Base-by-base conservation (phyloP, 2,888 invertebrate genomes). In the Epicampocera succincta region DNA sequence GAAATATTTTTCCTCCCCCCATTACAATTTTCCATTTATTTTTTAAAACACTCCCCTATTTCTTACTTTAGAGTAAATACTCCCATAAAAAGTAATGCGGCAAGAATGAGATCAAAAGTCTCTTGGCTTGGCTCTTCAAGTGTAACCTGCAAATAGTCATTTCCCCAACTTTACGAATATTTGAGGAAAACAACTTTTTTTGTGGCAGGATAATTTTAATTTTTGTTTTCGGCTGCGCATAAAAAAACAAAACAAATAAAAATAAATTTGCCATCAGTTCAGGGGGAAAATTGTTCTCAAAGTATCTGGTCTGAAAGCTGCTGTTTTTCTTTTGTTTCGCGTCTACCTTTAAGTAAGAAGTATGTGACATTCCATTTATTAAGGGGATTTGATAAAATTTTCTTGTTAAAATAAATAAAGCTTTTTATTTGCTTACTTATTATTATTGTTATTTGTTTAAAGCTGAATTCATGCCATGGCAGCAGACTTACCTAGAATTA, bases 311-410 rank as follows among this genome's bases (percentile, higher is more conserved):
- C 6, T 42, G 12, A 52, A 15, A 25, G 40, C 40, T 68, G 5
- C 3, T 8, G 25, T 13, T 56, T 29, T 29, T 12, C 9, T 21
- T 58, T 13, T 29, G n/a, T n/a, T n/a, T n/a, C n/a, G n/a, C n/a
- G n/a, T n/a, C n/a, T n/a, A n/a, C n/a, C 6, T 29, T 6, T 29
- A 6, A 29, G 6, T 3, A 29, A 65, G 38, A n/a, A 44, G 44
- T 11, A 11, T 21, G 12, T 58, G 69, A 58, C 12, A 42, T 61
- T 15, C 9, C 40, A 50, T 52, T 50, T 40, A 38, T 61, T 13
- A 72, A 50, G n/a, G 52, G 25, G 61, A 61, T 61, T 15, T 13
- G 8, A 1, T 19, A 11, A 54, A 56, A 58, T 19, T 6, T 25
- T 29, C 6, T n/a, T n/a, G 52, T n/a, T 29, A 40, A 58, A 46